These are phyloP conservation scores for Allacma fusca DNA, from an alignment of 2,888 invertebrate genomes.

Conservation along the genomic window DNA sequence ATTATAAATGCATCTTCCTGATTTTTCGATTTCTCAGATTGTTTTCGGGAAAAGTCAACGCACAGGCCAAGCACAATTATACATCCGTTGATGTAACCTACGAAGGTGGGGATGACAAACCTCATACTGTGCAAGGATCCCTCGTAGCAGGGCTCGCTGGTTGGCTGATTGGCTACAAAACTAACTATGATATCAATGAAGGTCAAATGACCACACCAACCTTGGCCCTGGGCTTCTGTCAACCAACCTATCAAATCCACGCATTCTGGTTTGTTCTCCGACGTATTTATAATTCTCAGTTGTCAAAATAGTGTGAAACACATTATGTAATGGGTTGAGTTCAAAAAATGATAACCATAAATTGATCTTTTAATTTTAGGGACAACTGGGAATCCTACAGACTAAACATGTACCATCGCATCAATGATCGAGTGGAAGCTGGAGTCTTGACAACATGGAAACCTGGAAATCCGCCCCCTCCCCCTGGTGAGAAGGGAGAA, in stretches of 20 bases:
- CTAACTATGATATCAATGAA: slow-evolving; percentile 10
- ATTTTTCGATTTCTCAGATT: neutral
- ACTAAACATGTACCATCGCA: slow-evolving; percentile 19
- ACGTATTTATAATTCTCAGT: neutral
- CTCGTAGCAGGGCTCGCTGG: neutral
- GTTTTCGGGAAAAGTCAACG: slow-evolving; percentile 4
- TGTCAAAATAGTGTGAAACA: no score
- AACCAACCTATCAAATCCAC: neutral
- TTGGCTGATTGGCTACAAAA: neutral
- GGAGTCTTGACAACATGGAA: slow-evolving; percentile 10
- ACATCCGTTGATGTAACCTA: neutral
- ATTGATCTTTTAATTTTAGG: slow-evolving; percentile 7
- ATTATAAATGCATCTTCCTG: no score
- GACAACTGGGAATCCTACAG: slow-evolving; percentile 26
- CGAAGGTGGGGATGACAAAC: slow-evolving; percentile 17
- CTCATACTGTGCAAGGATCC: neutral
- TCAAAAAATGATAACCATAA: no score
- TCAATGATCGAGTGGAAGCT: slow-evolving; percentile 25
- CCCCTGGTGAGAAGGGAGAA: neutral
- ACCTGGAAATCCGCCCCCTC: slow-evolving; percentile 16
- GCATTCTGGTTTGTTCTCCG: slow-evolving; percentile 4
- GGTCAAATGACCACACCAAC: neutral
- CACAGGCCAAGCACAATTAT: neutral
- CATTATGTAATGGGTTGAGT: neutral
- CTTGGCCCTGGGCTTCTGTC: neutral